Base-by-base conservation (phyloP, 64 coral and sea anemone genomes). In the Acropora yongei region DNA sequence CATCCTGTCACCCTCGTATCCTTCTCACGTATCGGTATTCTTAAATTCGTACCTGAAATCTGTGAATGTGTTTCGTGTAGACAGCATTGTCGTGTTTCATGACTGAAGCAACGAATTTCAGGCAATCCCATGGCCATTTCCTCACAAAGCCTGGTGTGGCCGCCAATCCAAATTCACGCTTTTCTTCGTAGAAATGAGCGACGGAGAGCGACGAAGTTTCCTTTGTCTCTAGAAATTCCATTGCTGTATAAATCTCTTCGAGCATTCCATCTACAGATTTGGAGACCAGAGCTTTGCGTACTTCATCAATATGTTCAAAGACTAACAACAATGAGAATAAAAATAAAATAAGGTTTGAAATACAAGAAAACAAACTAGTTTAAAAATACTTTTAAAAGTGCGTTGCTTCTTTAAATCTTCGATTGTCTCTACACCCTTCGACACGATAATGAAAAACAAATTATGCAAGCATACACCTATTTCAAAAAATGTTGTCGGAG, bases 221-320 rank as follows among this genome's bases (percentile, higher is more conserved):
- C 13, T 68, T 67, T 67, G 4, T 0, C 1, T 47, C 65, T 0
- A 83, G 44, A 43, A 45, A 83, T 44, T 67, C 80, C 7, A 44
- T 83, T 41, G 41, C 80, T n/a, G 57, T 44, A 17, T 68, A 83
- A 41, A 83, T 47, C 43, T 83, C 80, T 14, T 83, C 80, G 58
- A 83, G 4, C 30, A 83, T 83, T 12, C 80, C 80, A 8, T 83
- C 80, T 60, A 83, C 60, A 13, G 74, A 76, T 2, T 67, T 18
- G 13, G 17, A 68, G 16, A 45, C 60, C 57, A 83, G 47, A 1
- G 60, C 60, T 5, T 67, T 9, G 58, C 46, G 65, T 8, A 42
- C 58, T 41, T 83, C 80, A 44, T 83, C 12, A 12, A 83, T 57
- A 13, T 83, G 16, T 46, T 68, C 41, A 67, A 83, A 83, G 16